Evolutionary conservation across 2,888 invertebrate species (phyloP).

Genomic region (Napeogenes inachia): DNA sequence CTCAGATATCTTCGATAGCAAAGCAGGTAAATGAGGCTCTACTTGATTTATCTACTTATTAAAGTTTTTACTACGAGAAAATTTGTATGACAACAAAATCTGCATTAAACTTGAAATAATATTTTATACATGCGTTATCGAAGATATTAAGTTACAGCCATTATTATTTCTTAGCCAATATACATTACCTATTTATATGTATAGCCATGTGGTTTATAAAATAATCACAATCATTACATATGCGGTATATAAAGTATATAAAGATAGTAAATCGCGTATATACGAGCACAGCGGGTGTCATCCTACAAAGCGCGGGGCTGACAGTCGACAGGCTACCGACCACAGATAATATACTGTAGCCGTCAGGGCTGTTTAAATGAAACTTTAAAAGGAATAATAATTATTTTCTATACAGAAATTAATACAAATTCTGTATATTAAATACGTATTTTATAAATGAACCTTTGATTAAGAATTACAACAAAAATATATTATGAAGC

Average conservation of each 20-base stretch:
- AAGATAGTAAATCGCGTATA: constrained; percentile 9
- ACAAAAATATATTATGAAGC: too few relatives aligned
- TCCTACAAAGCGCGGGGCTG: constrained; percentile 47
- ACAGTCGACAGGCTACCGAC: constrained; percentile 37
- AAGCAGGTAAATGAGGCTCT: constrained; percentile 64
- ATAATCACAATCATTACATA: constrained; percentile 1
- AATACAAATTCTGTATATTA: neutral
- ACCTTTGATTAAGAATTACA: too few relatives aligned
- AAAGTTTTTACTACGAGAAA: constrained; percentile 27
- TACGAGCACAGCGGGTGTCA: constrained; percentile 40
- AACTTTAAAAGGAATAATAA: neutral
- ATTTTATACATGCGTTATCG: neutral
- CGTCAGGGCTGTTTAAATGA: neutral
- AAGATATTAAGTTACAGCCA: neutral
- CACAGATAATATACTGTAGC: constrained; percentile 26
- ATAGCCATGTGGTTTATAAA: neutral
- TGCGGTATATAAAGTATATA: constrained; percentile 3
- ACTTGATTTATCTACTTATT: constrained; percentile 49
- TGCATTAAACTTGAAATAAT: neutral
- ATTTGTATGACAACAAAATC: constrained; percentile 7
- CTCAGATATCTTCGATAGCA: constrained; percentile 63
- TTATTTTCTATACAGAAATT: neutral
- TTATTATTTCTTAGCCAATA: too few relatives aligned
- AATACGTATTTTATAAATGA: neutral
- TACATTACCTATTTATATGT: neutral